Evolutionary conservation across 2,888 invertebrate species (phyloP).

Genomic region (Schrankia costaestrigalis): DNA sequence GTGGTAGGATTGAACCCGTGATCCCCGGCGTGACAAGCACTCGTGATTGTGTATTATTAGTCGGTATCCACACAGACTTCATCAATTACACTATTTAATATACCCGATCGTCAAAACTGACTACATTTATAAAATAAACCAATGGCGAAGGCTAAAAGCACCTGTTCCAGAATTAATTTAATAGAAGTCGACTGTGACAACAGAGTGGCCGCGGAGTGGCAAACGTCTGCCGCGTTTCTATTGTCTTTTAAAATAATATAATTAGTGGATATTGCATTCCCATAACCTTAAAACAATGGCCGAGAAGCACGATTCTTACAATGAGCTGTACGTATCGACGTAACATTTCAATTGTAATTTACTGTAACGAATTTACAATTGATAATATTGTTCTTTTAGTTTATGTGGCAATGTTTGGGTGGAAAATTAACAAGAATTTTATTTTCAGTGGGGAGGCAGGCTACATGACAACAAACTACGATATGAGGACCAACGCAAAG

Average conservation of each 20-base stretch:
- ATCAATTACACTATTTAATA: too few relatives aligned
- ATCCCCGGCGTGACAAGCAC: too few relatives aligned
- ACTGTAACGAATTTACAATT: too few relatives aligned
- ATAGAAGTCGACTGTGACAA: conserved; percentile 33
- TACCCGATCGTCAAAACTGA: too few relatives aligned
- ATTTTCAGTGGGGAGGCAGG: conserved; percentile 68
- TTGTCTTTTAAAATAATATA: conserved; percentile 50
- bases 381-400: too few relatives aligned
- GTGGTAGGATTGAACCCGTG: too few relatives aligned
- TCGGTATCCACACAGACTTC: too few relatives aligned
- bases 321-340: conserved; percentile 28
- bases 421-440: conserved; percentile 9
- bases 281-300: conserved; percentile 44
- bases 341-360: conserved; percentile 1
- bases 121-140: conserved; percentile 15
- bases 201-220: conserved; percentile 37
- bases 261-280: conserved; percentile 57
- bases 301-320: conserved; percentile 39
- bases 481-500: conserved; percentile 72
- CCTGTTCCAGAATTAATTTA: conserved; percentile 36
- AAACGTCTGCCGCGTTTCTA: conserved; percentile 41
- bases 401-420: neutral
- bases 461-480: conserved; percentile 64
- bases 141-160: conserved; percentile 24
- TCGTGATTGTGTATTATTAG: too few relatives aligned